These are phyloP conservation scores for Typhlichthys eigenmanni DNA, from an alignment of 2,797 vertebrate genomes.

Conservation along the genomic window DNA sequence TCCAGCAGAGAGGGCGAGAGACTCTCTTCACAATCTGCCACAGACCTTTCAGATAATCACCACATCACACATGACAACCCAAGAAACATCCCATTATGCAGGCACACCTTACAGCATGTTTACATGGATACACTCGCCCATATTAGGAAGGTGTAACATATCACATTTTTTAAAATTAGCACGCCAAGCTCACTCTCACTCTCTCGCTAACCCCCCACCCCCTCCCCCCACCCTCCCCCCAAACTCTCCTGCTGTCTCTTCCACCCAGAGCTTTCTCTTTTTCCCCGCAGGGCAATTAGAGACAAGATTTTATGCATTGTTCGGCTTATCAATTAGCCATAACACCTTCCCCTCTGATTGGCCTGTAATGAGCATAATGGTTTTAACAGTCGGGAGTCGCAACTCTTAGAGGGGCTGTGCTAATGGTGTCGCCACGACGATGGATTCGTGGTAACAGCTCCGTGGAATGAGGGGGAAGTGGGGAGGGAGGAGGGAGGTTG, in stretches of 20 bases:
- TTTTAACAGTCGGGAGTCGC: constrained; percentile 94
- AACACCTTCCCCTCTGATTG: constrained; percentile 89
- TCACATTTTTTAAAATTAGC: constrained; percentile 70
- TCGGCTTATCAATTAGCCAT: constrained; percentile 92
- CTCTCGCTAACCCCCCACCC: constrained; percentile 35
- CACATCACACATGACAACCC: constrained; percentile 77
- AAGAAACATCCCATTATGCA: constrained; percentile 75
- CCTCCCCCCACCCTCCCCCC: constrained; percentile 34
- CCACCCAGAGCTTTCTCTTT: constrained; percentile 62
- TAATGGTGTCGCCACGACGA: constrained; percentile 91
- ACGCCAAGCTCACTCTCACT: constrained; percentile 39
- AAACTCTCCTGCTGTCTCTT: constrained; percentile 51
- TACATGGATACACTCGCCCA: constrained; percentile 66
- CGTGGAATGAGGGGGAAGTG: constrained; percentile 49
- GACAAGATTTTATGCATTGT: constrained; percentile 81
- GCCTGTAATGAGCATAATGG: constrained; percentile 94
- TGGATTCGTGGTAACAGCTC: constrained; percentile 75
- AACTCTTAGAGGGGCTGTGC: constrained; percentile 96
- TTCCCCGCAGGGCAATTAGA: constrained; percentile 76
- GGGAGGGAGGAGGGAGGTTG: constrained; percentile 31
- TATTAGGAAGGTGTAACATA: constrained; percentile 69
- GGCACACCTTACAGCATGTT: constrained; percentile 55
- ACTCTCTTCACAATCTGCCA: constrained; percentile 73
- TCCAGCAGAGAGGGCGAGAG: constrained; percentile 74
- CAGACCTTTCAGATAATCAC: constrained; percentile 79